Evolutionary conservation across 2,888 invertebrate genomes (phyloP), one percentile per base, ranked within the genome.

Genomic region (Notodonta dromedarius): DNA sequence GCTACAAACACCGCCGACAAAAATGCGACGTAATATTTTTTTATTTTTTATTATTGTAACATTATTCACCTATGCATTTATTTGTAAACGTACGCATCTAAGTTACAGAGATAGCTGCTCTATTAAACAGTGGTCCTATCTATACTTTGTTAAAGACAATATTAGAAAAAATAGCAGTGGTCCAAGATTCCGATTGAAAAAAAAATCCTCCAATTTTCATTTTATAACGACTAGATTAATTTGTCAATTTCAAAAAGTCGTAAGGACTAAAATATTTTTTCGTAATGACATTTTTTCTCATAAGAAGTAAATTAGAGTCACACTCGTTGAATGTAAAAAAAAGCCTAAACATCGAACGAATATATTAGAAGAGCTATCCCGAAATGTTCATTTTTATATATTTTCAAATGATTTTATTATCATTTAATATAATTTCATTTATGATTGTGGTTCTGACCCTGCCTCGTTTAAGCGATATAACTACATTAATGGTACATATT

Each of bases 401-500:
- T 46, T 61, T 58, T 75, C 79, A 83, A 85, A 83, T 80, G 79
- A 79, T 83, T 79, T 74, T 80, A 70, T 76, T 74, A 77, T 80
- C 35, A 35, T 81, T 74, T 79, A 77, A 77, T 80, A 79, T 78
- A 82, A 85, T 80, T 55, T 82, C 78, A 83, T 84, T 86, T 84
- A 84, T 86, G 89, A 88, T 89, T 88, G 87, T 90, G 88, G 86
- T 90, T 87, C 84, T 86, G 90, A 93, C 93, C 93, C 93, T 93
- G 93, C 92, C 87, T 92, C 89, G 90, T 91, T 91, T 86, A 92
- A 92, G 92, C 91, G 84, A 90, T 91, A 89, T 79, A 86, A 81
- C 85, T 89, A 89, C 85, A 83, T 80, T 85, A 82, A 86, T 84
- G 80, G 83, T 87, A 88, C 80, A 87, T 87, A 88, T 85, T 80